phyloP scores from a whole-genome alignment of 1,140 invertebrate species.

The Camponotus floridanus region DNA sequence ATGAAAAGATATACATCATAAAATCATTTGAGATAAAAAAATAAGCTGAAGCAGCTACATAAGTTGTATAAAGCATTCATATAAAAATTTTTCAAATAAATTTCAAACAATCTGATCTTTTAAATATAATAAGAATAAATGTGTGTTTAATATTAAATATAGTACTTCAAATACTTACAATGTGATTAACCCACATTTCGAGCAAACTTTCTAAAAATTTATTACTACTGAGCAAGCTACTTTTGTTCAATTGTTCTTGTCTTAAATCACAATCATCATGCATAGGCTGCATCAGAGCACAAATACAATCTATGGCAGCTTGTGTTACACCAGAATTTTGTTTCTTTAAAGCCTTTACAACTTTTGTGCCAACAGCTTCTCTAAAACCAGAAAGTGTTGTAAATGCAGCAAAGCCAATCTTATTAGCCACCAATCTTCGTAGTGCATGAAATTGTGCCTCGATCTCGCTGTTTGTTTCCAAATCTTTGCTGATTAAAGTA shows the following conservation, averaged over 20 bases:
- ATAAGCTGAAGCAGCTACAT: not conserved
- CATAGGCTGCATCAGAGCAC: slow-evolving; percentile 99
- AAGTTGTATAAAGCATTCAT: not conserved
- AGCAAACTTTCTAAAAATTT: slow-evolving; percentile 97
- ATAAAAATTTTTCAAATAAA: not conserved
- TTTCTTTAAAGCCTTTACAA: slow-evolving; percentile 96
- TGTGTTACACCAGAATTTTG: slow-evolving; percentile 97
- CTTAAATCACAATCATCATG: slow-evolving; percentile 97
- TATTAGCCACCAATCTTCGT: slow-evolving; percentile 97
- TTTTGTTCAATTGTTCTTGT: slow-evolving; percentile 99
- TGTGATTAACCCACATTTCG: slow-evolving; percentile 98
- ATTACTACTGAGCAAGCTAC: slow-evolving; percentile 96
- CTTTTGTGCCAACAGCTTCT: slow-evolving; percentile 96
- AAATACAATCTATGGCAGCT: slow-evolving; percentile 98
- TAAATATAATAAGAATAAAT: not conserved
- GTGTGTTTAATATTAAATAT: not conserved
- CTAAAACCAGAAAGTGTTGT: slow-evolving; percentile 96
- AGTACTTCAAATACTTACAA: slow-evolving; percentile 89
- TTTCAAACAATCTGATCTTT: not conserved
- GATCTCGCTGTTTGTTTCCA: slow-evolving; percentile 91
- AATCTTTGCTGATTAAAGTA: slow-evolving; percentile 91
- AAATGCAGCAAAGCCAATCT: slow-evolving; percentile 98
- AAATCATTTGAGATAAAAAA: not conserved
- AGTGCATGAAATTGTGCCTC: slow-evolving; percentile 98
- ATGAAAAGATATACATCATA: too few species aligned